Conservation (phyloP, 2,888 invertebrate species). For the Zaprionus bogoriensis region DNA sequence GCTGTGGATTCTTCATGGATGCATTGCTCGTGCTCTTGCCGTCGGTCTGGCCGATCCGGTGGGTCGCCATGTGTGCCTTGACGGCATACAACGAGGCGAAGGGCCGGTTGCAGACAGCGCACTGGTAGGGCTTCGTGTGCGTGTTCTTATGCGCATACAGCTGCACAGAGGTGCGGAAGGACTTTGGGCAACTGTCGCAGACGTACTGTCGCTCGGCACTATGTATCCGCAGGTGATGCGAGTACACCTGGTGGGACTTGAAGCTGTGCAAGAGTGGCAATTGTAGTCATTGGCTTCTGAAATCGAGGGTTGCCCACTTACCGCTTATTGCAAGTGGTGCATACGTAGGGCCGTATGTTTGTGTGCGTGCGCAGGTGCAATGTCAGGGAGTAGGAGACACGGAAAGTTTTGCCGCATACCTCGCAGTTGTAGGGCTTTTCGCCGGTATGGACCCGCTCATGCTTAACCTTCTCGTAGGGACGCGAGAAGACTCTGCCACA, state of each 20-base stretch:
- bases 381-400: conserved; percentile 91
- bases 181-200: conserved; percentile 90
- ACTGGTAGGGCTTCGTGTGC: conserved; percentile 91
- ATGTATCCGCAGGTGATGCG: conserved; percentile 90
- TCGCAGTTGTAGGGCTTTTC: conserved; percentile 91
- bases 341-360: conserved; percentile 89
- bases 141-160: conserved; percentile 91
- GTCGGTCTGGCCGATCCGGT: conserved; percentile 23
- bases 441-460: conserved; percentile 92
- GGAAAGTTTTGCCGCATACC: conserved; percentile 91
- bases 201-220: conserved; percentile 90
- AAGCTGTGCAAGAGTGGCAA: conserved; percentile 84
- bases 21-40: conserved; percentile 16
- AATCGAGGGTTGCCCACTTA: conserved; percentile 56
- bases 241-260: conserved; percentile 91
- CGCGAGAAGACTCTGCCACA: conserved; percentile 88
- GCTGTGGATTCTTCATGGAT: conserved; percentile 13
- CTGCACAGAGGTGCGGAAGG: conserved; percentile 91
- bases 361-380: conserved; percentile 92
- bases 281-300: neutral
- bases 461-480: conserved; percentile 92
- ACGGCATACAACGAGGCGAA: conserved; percentile 91
- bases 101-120: conserved; percentile 89
- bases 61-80: conserved; percentile 88
- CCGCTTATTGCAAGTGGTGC: conserved; percentile 88